phyloP scores from a whole-genome alignment of 1,140 invertebrate genomes.

The Phenacoccus solenopsis region DNA sequence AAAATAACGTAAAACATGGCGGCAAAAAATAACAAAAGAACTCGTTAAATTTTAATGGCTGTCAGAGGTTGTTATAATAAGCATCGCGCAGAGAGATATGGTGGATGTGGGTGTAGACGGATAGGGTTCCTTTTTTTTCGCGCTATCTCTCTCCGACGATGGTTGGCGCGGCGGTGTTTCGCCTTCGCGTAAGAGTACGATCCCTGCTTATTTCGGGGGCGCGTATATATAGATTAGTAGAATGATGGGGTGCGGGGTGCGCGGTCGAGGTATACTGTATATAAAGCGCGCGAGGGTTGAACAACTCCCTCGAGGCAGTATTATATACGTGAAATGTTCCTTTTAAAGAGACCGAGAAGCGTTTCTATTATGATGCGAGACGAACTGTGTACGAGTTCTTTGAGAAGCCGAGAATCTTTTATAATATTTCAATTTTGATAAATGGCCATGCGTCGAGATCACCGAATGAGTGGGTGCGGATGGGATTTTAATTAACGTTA shows the following conservation, averaged over 20 bases:
- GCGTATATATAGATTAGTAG: not conserved
- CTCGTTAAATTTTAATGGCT: slow-evolving; percentile 16
- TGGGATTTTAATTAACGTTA: not conserved
- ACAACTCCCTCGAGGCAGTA: not conserved
- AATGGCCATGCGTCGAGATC: not conserved
- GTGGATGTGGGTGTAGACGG: not conserved
- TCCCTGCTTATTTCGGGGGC: not conserved
- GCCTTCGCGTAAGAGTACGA: not conserved
- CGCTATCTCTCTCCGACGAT: too few species aligned
- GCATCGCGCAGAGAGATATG: not conserved
- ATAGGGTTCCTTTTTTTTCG: too few species aligned
- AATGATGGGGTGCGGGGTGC: too few species aligned
- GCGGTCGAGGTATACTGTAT: not conserved
- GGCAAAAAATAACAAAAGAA: slow-evolving; percentile 9
- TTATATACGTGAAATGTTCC: not conserved
- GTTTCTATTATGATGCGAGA: not conserved
- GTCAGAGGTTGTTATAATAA: not conserved
- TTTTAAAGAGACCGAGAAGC: not conserved
- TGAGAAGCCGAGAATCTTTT: not conserved
- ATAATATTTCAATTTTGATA: slow-evolving; percentile 4
- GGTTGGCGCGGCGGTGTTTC: not conserved
- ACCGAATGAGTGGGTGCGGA: not conserved
- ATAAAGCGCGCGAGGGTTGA: not conserved
- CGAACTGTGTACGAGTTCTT: too few species aligned
- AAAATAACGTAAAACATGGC: not conserved